Evolutionary conservation across 1,140 invertebrate genomes (phyloP), one percentile per base, ranked within the genome.

Genomic region (Drosophila sulfurigaster): DNA sequence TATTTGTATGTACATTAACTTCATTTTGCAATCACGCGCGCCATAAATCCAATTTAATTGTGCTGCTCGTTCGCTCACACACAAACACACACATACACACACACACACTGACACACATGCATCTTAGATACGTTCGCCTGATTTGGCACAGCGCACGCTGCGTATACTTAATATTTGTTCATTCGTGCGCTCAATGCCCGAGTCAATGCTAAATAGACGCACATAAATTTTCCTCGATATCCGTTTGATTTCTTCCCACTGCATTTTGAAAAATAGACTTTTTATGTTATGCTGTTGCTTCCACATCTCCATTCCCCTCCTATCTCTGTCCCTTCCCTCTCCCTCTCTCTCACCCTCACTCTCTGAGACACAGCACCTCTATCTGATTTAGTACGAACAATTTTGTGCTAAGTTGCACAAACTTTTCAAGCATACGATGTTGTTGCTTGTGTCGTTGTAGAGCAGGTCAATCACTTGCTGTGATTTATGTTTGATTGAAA

Each of bases 1-100:
- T 80, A 82, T 88, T 81, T 81, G 85, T 89, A 89, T 85, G 75
- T 86, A 75, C 81, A 90, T 85, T 89, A 79, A 85, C 75, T 89
- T 89, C 72, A 89, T 89, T 89, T 89, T 89, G 68, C 81, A 81
- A 89, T 89, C 78, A 89, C 79, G 85, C 78, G 80, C 83, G 75
- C 69, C 81, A 90, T 85, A 89, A 90, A 89, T 89, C 86, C 81
- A 89, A 90, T 79, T 89, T 90, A 89, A 89, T 89, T 89, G 81
- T 85, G 71, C 71, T 78, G 52, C 75, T 78, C 59, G 58, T 58
- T 54, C 65, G 60, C 63, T 60, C 30, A 43, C 48, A 70, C 68
- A 63, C 56, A 72, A 28, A 54, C 30, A 60, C 25, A 59, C 28
- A 38, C 25, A 20, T 15, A 54, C 32, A n/a, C 41, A 52, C 30